phyloP scores from a whole-genome alignment of 2,113 vertebrate species.

The Pogonocichla stellata region DNA sequence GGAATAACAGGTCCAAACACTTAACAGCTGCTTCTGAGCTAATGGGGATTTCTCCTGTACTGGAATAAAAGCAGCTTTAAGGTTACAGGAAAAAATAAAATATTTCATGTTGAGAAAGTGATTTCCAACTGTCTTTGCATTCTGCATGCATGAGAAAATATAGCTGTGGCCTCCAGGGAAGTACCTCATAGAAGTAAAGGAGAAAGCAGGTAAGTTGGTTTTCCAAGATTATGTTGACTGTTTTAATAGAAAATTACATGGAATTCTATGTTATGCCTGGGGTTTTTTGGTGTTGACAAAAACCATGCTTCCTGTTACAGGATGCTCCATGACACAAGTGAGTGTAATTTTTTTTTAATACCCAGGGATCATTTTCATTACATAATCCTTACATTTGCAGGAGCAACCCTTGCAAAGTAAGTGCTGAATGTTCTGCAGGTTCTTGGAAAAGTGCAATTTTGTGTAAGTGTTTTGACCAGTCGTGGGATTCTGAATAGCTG shows the following conservation, averaged over 20 bases:
- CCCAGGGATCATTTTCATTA: background rate
- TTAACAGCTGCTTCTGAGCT: background rate
- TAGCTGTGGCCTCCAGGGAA: background rate
- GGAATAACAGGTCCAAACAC: background rate
- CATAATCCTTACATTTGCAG: background rate
- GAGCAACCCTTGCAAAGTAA: background rate
- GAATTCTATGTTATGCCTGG: background rate
- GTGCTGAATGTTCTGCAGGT: background rate
- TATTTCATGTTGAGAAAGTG: background rate
- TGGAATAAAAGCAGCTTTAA: background rate
- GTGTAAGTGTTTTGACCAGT: background rate
- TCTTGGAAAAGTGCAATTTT: background rate
- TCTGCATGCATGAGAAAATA: background rate
- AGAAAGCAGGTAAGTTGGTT: background rate
- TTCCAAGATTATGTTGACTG: background rate
- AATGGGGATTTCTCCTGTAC: background rate
- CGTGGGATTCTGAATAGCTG: background rate
- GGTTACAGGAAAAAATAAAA: background rate
- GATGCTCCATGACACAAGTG: fast-evolving
- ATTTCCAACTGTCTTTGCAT: background rate
- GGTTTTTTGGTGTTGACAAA: background rate
- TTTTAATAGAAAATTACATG: background rate
- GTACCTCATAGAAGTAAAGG: background rate
- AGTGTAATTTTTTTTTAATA: background rate
- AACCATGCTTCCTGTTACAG: background rate